Percentiles rank a stretch among this genome's conserved stretches.
phyloP scores from a whole-genome alignment of 2,113 vertebrate species.

The Pelusios castaneus region DNA sequence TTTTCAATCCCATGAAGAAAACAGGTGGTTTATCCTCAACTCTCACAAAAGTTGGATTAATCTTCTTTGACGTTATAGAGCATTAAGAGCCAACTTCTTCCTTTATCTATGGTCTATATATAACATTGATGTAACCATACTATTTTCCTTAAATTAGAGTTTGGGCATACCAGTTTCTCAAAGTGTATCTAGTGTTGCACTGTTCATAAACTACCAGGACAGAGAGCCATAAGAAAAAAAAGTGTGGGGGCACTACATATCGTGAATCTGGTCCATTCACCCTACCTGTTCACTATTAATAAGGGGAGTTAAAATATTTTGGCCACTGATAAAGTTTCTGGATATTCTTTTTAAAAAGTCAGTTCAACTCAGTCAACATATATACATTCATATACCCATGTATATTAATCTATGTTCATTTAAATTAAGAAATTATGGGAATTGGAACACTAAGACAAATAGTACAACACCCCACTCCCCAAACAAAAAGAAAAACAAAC shows the following conservation, averaged over 20 bases:
- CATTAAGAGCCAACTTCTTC: background rate
- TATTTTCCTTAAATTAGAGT: background rate
- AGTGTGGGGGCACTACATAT: fast-evolving
- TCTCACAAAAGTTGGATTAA: background rate
- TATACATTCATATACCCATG: too few relatives aligned
- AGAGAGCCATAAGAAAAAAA: background rate
- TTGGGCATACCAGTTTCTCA: background rate
- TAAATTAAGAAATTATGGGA: too few relatives aligned
- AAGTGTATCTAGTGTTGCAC: background rate
- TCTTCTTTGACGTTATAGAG: background rate
- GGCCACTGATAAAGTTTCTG: background rate
- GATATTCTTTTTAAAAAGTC: background rate
- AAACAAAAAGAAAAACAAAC: too few relatives aligned
- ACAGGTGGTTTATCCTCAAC: background rate
- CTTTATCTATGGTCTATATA: background rate
- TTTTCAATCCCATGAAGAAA: background rate
- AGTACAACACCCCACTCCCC: too few relatives aligned
- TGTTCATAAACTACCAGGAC: background rate
- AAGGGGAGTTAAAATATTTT: background rate
- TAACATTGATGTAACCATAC: background rate
- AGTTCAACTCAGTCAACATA: background rate
- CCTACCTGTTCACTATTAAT: background rate
- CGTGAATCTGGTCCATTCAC: background rate
- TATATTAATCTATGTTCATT: too few relatives aligned
- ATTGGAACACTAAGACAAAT: too few relatives aligned